These are phyloP conservation scores for Tetragnatha versicolor DNA, from an alignment of 1,140 invertebrate genomes.

Conservation along the genomic window DNA sequence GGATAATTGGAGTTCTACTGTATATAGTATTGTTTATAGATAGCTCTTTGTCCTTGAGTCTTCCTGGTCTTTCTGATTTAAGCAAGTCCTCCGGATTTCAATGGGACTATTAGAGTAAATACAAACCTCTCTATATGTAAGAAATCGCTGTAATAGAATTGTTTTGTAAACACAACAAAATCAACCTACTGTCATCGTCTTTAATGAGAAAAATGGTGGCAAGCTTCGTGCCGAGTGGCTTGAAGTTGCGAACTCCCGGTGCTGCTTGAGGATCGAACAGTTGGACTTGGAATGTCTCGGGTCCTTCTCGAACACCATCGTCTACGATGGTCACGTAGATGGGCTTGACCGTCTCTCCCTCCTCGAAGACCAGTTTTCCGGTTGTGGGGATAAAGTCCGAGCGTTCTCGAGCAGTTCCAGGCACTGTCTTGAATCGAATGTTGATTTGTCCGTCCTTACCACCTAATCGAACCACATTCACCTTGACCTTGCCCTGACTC, in stretches of 20 bases:
- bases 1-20: too few species aligned
- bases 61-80: too few species aligned
- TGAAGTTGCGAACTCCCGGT: neutral
- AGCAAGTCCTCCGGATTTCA: too few species aligned
- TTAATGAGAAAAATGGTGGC: neutral
- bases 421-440: slow-evolving; percentile 70
- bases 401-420: slow-evolving; percentile 69
- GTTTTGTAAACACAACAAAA: neutral
- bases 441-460: slow-evolving; percentile 70
- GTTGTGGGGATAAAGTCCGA: slow-evolving; percentile 68
- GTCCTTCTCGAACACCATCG: slow-evolving; percentile 60
- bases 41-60: too few species aligned
- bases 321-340: slow-evolving; percentile 71
- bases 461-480: slow-evolving; percentile 68
- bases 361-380: slow-evolving; percentile 69
- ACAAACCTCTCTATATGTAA: too few species aligned
- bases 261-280: neutral
- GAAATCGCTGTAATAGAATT: too few species aligned
- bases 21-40: too few species aligned
- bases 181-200: slow-evolving; percentile 24
- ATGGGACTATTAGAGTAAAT: too few species aligned
- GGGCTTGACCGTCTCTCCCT: slow-evolving; percentile 67
- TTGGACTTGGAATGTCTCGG: neutral
- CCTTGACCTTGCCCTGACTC: slow-evolving; percentile 67
- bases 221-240: neutral